phyloP scores from a whole-genome alignment of 2,888 invertebrate genomes.

The Limenitis camilla region DNA sequence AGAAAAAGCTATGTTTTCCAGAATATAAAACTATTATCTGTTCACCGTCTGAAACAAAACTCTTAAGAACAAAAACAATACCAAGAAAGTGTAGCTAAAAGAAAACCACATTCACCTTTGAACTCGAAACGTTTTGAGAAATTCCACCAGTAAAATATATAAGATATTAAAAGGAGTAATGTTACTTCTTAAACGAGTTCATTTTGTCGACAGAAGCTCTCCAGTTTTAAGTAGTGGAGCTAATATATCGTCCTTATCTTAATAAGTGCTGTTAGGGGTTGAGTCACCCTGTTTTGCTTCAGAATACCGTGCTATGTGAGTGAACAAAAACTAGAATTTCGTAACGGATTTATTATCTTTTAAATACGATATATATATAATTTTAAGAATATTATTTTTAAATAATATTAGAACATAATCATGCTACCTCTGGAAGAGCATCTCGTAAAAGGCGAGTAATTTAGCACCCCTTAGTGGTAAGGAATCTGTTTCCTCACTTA shows the following conservation, averaged over 20 bases:
- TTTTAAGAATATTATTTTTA: background rate
- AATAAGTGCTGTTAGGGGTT: conserved; percentile 29
- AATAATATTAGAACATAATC: background rate
- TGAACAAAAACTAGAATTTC: background rate
- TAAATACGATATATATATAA: background rate
- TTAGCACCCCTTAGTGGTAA: too few relatives aligned
- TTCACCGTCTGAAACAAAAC: background rate
- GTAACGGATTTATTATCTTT: background rate
- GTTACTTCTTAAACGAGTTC: conserved; percentile 15
- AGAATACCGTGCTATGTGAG: conserved; percentile 12
- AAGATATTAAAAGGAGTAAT: conserved; percentile 13
- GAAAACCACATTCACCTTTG: background rate
- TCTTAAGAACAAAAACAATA: background rate
- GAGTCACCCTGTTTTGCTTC: conserved; percentile 22
- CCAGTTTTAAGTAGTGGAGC: conserved; percentile 16
- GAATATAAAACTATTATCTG: too few relatives aligned
- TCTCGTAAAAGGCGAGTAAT: too few relatives aligned
- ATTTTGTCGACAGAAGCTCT: conserved; percentile 20
- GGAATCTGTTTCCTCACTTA: too few relatives aligned
- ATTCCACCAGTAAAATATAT: conserved; percentile 1
- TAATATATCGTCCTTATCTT: conserved; percentile 29
- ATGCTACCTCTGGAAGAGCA: too few relatives aligned
- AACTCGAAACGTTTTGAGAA: conserved; percentile 5
- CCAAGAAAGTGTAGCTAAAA: too few relatives aligned
- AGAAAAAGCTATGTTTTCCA: too few relatives aligned